Conservation (phyloP, 1,140 invertebrate species). For the Aphelenchoides avenae region DNA sequence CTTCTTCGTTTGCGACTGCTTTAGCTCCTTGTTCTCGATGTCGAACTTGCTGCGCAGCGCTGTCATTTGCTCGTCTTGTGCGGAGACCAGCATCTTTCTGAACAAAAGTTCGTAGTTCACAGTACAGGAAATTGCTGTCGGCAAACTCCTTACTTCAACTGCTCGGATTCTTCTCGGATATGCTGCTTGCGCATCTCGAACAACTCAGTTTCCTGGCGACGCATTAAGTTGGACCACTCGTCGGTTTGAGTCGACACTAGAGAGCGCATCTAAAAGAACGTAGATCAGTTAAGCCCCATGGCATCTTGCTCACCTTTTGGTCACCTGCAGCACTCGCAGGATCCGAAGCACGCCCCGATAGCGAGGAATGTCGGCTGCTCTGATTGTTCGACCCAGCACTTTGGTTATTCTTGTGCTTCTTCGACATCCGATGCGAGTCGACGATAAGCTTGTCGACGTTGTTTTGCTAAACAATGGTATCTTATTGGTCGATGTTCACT, state of each 20-base stretch:
- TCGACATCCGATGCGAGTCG: constrained; percentile 43
- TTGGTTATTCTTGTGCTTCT: constrained; percentile 38
- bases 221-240: constrained; percentile 86
- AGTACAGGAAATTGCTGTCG: not conserved
- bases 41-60: constrained; percentile 81
- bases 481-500: not conserved
- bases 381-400: constrained; percentile 12
- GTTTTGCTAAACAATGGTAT: constrained; percentile 65
- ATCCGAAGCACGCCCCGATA: constrained; percentile 34
- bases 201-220: constrained; percentile 70
- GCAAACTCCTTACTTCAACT: constrained; percentile 74
- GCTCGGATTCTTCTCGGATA: constrained; percentile 76
- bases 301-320: constrained; percentile 1
- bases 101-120: constrained; percentile 63
- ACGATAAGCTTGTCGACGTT: constrained; percentile 84
- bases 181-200: constrained; percentile 51
- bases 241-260: constrained; percentile 81
- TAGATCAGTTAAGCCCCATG: constrained; percentile 4
- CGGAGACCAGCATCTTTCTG: constrained; percentile 76
- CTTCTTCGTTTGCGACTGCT: constrained; percentile 84
- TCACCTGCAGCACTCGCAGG: constrained; percentile 7
- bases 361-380: constrained; percentile 38
- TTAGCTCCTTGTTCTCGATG: constrained; percentile 93
- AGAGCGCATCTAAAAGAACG: constrained; percentile 41
- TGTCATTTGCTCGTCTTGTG: constrained; percentile 81